Base-by-base conservation (phyloP, 2,113 vertebrate species). In the Ochotona curzoniae region DNA sequence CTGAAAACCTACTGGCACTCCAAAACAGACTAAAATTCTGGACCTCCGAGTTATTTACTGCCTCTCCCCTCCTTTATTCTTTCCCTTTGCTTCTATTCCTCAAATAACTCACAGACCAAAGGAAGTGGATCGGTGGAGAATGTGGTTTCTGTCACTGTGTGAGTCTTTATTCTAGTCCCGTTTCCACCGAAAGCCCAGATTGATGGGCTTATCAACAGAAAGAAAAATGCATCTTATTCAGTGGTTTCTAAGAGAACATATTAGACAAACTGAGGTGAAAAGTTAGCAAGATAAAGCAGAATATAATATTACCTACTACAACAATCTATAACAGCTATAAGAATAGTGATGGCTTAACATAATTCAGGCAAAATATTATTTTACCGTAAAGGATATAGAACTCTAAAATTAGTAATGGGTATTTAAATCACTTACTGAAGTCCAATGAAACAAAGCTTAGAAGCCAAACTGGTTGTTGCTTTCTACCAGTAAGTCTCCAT, bases 221-320 rank as follows among this genome's bases (percentile, higher is more conserved):
- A 18, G 8, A 63, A 25, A 54, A 79, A 61, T 64, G 67, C 70
- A 69, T 10, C 7, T 44, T 51, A 74, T 69, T 86, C 13, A 70
- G 0, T 78, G 60, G 60, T 32, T 94, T 82, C 63, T 94, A 87
- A 70, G 71, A 85, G 23, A 87, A 94, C 54, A 66, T 75, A 91
- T 94, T 69, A 71, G 84, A 79, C 26, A 94, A 86, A 30, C 61
- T 49, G n/a, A 67, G 67, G 21, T 75, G 2, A 81, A 83, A 93
- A 70, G 12, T 6, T 25, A 93, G n/a, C 47, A 30, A 18, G 35
- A 51, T 93, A 90, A 83, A 32, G 17, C 30, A 57, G 78, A 51
- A 28, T 5, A n/a, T 79, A 74, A 8, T 78, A 66, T 20, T 71
- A 80, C 61, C 28, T n/a, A 66, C 61, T 67, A n/a, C 47, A 78